Conservation (phyloP, 2,888 invertebrate species). For the Nowickia ferox region DNA sequence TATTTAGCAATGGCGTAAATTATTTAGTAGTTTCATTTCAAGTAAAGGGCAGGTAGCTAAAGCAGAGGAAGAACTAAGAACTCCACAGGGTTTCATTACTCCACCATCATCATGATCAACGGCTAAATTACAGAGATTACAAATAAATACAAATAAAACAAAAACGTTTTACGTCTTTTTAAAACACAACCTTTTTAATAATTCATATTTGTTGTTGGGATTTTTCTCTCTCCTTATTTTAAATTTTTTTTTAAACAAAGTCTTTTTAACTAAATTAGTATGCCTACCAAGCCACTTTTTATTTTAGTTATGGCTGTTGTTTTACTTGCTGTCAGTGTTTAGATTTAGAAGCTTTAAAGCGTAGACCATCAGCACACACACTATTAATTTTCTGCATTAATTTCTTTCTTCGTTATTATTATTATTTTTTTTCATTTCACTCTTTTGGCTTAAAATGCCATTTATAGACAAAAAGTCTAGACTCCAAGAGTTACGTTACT, state of each 20-base stretch:
- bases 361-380: constrained; percentile 38
- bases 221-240: not conserved
- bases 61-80: not conserved
- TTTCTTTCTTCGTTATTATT: constrained; percentile 47
- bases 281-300: constrained; percentile 62
- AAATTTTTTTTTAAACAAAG: constrained; percentile 1
- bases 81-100: constrained; percentile 52
- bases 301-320: constrained; percentile 40
- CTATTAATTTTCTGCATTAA: constrained; percentile 72
- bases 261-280: constrained; percentile 66
- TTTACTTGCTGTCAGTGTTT: constrained; percentile 53
- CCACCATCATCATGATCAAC: constrained; percentile 13
- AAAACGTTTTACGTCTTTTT: not conserved
- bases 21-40: constrained; percentile 41
- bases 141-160: constrained; percentile 41
- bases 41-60: constrained; percentile 25
- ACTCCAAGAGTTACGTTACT: constrained; percentile 52
- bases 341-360: constrained; percentile 61
- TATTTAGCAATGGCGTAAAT: constrained; percentile 62
- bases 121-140: constrained; percentile 43
- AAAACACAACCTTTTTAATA: constrained; percentile 64
- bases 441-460: constrained; percentile 55
- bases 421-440: not conserved
- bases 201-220: constrained; percentile 65
- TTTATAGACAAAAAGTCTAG: constrained; percentile 72